These are phyloP conservation scores for Leptoclinus maculatus DNA, from an alignment of 2,797 vertebrate species.

Conservation along the genomic window DNA sequence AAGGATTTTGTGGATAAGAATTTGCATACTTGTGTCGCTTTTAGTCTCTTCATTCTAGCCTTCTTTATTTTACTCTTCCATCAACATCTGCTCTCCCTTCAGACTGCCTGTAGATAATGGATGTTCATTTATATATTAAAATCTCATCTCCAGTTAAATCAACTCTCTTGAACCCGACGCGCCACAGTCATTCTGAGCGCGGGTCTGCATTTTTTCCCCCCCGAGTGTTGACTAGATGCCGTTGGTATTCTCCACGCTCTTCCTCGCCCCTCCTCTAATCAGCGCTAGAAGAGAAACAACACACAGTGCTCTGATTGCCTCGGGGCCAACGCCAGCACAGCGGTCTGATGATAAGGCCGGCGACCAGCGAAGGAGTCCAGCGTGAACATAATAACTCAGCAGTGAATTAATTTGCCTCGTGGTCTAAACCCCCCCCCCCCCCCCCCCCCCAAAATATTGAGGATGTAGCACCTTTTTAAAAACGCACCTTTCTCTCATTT, in stretches of 20 bases:
- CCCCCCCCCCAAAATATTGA: not conserved
- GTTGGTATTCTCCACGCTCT: constrained; percentile 61
- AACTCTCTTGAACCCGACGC: constrained; percentile 6
- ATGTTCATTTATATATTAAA: constrained; percentile 2
- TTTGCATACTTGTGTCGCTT: not conserved
- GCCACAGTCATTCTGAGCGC: not conserved
- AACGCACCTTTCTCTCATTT: not conserved
- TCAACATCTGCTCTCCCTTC: not conserved
- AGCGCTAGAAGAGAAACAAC: constrained; percentile 54
- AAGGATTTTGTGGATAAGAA: not conserved
- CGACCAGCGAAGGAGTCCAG: constrained; percentile 50
- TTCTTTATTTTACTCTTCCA: not conserved
- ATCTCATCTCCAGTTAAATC: constrained; percentile 20
- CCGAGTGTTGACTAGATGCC: constrained; percentile 20
- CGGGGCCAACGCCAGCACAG: constrained; percentile 60
- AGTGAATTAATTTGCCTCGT: constrained; percentile 31
- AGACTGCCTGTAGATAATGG: not conserved
- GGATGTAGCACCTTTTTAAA: constrained; percentile 7
- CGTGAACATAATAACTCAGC: constrained; percentile 42
- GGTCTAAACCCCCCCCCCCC: not conserved
- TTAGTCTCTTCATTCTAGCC: not conserved
- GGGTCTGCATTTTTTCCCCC: constrained; percentile 6
- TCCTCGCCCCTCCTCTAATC: constrained; percentile 63
- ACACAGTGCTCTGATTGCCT: constrained; percentile 71
- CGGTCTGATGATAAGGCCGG: constrained; percentile 67